A percentile compares a stretch with the other conserved stretches of the same genome.
Conservation (phyloP, 2,113 vertebrate genomes). For the Elanus axillaris region DNA sequence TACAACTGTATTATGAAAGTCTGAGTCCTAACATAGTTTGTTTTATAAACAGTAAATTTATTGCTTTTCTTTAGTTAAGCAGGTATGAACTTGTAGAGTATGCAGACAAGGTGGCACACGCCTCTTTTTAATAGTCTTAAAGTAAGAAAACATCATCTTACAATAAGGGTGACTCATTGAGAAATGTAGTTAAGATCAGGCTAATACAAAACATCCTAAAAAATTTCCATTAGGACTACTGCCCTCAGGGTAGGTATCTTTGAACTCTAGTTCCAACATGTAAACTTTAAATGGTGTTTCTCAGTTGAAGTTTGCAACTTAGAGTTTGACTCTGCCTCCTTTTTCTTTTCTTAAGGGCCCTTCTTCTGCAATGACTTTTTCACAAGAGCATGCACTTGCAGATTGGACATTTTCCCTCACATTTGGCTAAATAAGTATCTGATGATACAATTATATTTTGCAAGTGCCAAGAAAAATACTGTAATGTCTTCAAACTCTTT, state of each 20-base stretch:
- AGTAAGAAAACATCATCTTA: conserved; percentile 54
- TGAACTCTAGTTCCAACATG: conserved; percentile 58
- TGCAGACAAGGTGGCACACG: conserved; percentile 55
- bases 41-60: conserved; percentile 31
- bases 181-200: conserved; percentile 57
- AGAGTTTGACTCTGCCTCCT: background rate
- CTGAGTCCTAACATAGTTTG: background rate
- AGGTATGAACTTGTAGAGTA: conserved; percentile 22
- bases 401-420: background rate
- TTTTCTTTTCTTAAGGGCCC: background rate
- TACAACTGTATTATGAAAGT: background rate
- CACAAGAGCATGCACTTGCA: background rate
- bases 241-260: conserved; percentile 27
- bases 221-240: conserved; percentile 33
- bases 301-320: background rate
- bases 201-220: conserved; percentile 60
- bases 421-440: background rate
- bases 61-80: conserved; percentile 10
- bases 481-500: background rate
- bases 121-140: conserved; percentile 56
- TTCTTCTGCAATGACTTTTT: background rate
- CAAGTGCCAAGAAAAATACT: background rate
- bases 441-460: background rate
- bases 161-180: conserved; percentile 61
- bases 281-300: background rate